Evolutionary conservation across 1,140 invertebrate genomes (phyloP), one percentile per base, ranked within the genome.

Genomic region (Cyclina sinensis): DNA sequence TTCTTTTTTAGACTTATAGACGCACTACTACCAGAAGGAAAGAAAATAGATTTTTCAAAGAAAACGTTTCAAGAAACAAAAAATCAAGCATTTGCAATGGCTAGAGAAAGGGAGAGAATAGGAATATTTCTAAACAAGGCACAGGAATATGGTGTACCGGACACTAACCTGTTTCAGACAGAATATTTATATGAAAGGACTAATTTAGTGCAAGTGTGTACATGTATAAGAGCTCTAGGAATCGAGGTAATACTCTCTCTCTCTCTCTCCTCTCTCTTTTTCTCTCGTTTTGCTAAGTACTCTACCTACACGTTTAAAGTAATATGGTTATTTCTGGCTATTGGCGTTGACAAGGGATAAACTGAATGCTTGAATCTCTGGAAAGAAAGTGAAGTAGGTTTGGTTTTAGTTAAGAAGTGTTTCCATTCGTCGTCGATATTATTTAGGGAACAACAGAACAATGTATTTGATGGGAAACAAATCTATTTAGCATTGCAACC

Each of bases 141-240:
- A 16, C 79, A 83, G 35, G 91, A 92, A 39, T 92, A 91, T 85
- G 94, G 94, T 57, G 90, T 94, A 11, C 79, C 91, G 14, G 89
- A 91, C n/a, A 62, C 82, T n/a, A 90, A 89, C 65, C 54, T 91
- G 2, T 94, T 94, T 76, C 92, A 93, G 74, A 94, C 91, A n/a
- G 94, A 94, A 82, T 92, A 90, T 86, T 87, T 94, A 32, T 94
- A 93, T 81, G 94, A 94, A 79, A 84, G 88, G 37, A 94, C 94
- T 11, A 93, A 94, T 65, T 87, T 94, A 24, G 87, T 90, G 7
- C 93, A 94, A 85, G 94, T 94, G 54, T 92, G 90, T 80, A 90
- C 90, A 0, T 90, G 91, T 59, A 94, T 94, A 43, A 79, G 92
- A 81, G 91, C 92, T 32, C 84, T 94, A 35, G 94, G 94, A 73